Conservation (phyloP, 2,888 invertebrate genomes). For the Acrocyrtus sp. region DNA sequence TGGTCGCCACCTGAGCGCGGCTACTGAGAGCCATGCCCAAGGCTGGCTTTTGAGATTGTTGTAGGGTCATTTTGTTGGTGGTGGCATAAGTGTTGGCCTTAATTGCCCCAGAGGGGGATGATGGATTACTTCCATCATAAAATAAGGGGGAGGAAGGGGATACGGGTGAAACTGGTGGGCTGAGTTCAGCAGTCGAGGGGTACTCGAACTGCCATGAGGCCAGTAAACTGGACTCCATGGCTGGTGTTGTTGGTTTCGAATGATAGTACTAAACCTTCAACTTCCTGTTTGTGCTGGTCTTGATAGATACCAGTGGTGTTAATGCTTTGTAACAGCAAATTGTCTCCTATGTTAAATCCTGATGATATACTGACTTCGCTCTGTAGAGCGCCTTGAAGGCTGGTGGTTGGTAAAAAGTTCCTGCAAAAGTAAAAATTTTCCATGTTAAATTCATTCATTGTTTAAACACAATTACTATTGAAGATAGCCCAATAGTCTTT, state of each 20-base stretch:
- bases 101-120: constrained; percentile 39
- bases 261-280: constrained; percentile 29
- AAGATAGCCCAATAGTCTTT: no score
- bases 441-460: no score
- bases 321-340: not conserved
- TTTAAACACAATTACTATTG: no score
- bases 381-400: constrained; percentile 46
- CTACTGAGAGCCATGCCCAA: constrained; percentile 23
- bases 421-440: constrained; percentile 44
- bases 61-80: no score
- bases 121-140: constrained; percentile 41
- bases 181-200: constrained; percentile 62
- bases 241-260: constrained; percentile 41
- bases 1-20: constrained; percentile 52
- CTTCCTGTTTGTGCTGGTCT: constrained; percentile 3
- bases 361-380: constrained; percentile 46
- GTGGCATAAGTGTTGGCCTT: not conserved
- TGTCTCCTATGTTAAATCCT: constrained; percentile 25
- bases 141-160: constrained; percentile 44
- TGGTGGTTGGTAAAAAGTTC: constrained; percentile 47
- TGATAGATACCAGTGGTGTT: not conserved
- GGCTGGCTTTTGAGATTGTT: constrained; percentile 17
- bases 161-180: constrained; percentile 57
- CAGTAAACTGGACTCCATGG: constrained; percentile 60
- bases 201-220: constrained; percentile 62